Base-by-base conservation (phyloP, 2,113 vertebrate species). In the pig (Sus scrofa) region DNA sequence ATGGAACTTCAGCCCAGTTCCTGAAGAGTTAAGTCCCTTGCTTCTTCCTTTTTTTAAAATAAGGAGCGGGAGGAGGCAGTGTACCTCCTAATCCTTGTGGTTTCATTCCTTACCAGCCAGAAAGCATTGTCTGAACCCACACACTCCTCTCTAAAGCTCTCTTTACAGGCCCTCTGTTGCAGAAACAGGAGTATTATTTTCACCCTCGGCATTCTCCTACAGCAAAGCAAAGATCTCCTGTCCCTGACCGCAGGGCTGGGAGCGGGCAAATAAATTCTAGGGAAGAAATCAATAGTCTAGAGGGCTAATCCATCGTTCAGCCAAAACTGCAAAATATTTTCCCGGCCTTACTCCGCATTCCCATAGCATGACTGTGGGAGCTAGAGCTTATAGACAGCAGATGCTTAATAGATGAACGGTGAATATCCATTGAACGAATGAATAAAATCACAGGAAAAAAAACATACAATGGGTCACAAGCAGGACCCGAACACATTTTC, bases 31-130 rank as follows among this genome's bases (percentile, higher is more conserved):
- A 98, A 98, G 12, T 34, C 44, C 56, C 44, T 20, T 19, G 88
- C 91, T 68, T 58, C 44, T 79, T 89, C 93, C 70, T 87, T 95
- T 19, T 78, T 68, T 39, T 27, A 11, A 62, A 44, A 82, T 81
- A 96, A 58, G 19, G 19, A 58, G 56, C 6, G 13, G 56, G 56
- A 9, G 77, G 54, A 44, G 94, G 56, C 77, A 89, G 13, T 93
- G 97, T 90, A 87, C 94, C 94, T 87, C 81, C 71, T 97, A 98
- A 98, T 98, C 95, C 95, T 98, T 93, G 22, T 39, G 82, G 89
- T 92, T 97, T 97, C 91, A 77, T 92, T 98, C 89, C 89, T 97
- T 85, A 97, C 95, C 96, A 63, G 78, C 92, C 81, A 98, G 96
- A 97, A 90, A 97, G 62, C 52, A 97, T 93, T 97, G 86, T 96